Evolutionary conservation across 2,797 vertebrate genomes (phyloP).

Genomic region (Esox lucius): DNA sequence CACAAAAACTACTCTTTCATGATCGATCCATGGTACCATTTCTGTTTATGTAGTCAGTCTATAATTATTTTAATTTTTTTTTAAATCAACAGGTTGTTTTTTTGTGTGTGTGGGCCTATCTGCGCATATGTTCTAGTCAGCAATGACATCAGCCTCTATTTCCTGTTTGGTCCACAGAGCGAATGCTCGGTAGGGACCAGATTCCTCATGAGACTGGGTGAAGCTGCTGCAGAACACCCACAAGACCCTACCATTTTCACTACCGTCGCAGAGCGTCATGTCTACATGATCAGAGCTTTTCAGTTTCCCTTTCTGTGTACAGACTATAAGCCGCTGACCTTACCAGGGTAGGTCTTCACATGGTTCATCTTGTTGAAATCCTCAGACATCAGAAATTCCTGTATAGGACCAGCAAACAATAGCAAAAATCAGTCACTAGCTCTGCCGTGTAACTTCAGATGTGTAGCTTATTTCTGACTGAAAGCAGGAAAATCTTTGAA

Average conservation of each 20-base stretch:
- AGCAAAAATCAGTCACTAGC: background rate
- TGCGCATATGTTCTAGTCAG: conserved; percentile 4
- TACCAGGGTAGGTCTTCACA: conserved; percentile 97
- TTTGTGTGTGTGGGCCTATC: conserved; percentile 8
- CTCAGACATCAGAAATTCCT: conserved; percentile 98
- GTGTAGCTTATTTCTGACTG: background rate
- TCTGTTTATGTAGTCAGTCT: too few species aligned
- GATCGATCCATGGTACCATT: too few species aligned
- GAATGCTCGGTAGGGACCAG: conserved; percentile 2
- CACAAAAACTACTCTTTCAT: too few species aligned
- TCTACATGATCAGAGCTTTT: background rate
- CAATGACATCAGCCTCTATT: conserved; percentile 7
- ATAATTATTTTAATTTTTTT: too few species aligned
- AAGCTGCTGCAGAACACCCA: conserved; percentile 13
- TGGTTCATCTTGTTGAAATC: conserved; percentile 99
- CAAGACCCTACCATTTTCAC: background rate
- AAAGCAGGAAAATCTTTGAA: conserved; percentile 32
- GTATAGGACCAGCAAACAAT: conserved; percentile 25
- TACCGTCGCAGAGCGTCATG: background rate
- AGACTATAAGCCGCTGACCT: conserved; percentile 13
- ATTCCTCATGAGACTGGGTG: conserved; percentile 12
- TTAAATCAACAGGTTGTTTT: too few species aligned
- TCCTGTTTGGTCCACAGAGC: conserved; percentile 9
- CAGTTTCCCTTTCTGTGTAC: background rate
- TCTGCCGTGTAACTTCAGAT: background rate